These are phyloP conservation scores for Galaxea fascicularis DNA, from an alignment of 92 coral and sea anemone genomes.

Conservation along the genomic window DNA sequence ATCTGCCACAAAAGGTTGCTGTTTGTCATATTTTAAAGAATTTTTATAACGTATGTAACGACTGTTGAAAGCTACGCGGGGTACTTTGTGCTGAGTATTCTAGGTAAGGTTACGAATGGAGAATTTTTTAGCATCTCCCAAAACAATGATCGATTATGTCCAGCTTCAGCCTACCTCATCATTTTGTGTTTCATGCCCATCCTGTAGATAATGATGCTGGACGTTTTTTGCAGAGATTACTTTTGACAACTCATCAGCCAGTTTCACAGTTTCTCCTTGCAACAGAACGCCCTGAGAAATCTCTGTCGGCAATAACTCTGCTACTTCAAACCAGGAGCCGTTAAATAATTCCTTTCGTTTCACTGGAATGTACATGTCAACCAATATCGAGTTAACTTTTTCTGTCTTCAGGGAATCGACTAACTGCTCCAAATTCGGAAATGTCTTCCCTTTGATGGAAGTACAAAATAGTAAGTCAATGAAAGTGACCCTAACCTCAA, in stretches of 20 bases:
- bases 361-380: conserved; percentile 44
- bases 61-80: too few relatives aligned
- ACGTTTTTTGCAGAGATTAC: conserved; percentile 16
- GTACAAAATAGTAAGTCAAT: background rate
- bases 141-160: background rate
- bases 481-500: too few relatives aligned
- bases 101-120: too few relatives aligned
- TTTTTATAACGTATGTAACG: too few relatives aligned
- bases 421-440: conserved; percentile 30
- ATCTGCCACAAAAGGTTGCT: too few relatives aligned
- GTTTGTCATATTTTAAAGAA: too few relatives aligned
- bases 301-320: conserved; percentile 7
- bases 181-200: background rate
- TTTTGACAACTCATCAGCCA: conserved; percentile 29
- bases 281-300: conserved; percentile 49
- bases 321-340: conserved; percentile 52
- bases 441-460: conserved; percentile 20
- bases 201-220: conserved; percentile 23
- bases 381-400: conserved; percentile 13
- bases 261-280: conserved; percentile 19
- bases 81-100: too few relatives aligned
- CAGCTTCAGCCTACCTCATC: background rate
- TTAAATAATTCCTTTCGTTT: conserved; percentile 50
- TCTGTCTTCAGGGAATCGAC: conserved; percentile 31
- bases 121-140: background rate